Evolutionary conservation across 2,113 vertebrate species (phyloP), one percentile per base, ranked within the genome.

Genomic region (Castor canadensis): DNA sequence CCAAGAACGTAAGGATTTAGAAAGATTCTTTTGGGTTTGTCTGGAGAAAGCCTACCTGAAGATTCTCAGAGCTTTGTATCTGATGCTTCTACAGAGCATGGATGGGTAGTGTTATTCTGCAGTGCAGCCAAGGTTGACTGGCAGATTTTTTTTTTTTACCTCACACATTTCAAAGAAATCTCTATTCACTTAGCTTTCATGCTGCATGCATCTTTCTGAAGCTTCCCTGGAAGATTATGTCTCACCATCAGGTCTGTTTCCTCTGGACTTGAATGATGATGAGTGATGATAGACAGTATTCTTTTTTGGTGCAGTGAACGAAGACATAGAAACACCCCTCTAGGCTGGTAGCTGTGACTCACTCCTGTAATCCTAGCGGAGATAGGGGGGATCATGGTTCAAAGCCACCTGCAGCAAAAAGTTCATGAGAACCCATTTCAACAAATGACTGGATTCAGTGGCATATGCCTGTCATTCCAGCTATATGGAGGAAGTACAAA

Each of bases 121-220:
- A n/a, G 60, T n/a, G 20, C 38, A 3, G 24, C 22, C 5, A 9
- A 58, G 15, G 28, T 3, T 1, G 22, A 35, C 75, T 12, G 26
- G 66, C 10, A 80, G 66, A 13, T 35, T 85, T n/a, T 35, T 60
- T 56, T 52, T 56, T 52, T 76, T 10, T 32, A n/a, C 32, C 6
- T 11, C 20, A 15, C 12, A 15, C 7, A 13, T 47, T 32, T 60
- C 79, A 47, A 60, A 82, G 56, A 62, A 87, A 72, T 64, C 2
- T 5, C 26, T 38, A 0, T 58, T 49, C 20, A 6, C 22, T 58
- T 2, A n/a, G 67, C 12, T 49, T 15, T 28, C 16, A 0, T 1
- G 3, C 1, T 5, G 7, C 12, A 30, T 28, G 4, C 35, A 84
- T 76, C 75, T 69, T 89, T 81, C 28, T 40, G 30, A 60, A 71